Evolutionary conservation across 2,113 vertebrate genomes (phyloP).

Genomic region (Hippolais icterina): DNA sequence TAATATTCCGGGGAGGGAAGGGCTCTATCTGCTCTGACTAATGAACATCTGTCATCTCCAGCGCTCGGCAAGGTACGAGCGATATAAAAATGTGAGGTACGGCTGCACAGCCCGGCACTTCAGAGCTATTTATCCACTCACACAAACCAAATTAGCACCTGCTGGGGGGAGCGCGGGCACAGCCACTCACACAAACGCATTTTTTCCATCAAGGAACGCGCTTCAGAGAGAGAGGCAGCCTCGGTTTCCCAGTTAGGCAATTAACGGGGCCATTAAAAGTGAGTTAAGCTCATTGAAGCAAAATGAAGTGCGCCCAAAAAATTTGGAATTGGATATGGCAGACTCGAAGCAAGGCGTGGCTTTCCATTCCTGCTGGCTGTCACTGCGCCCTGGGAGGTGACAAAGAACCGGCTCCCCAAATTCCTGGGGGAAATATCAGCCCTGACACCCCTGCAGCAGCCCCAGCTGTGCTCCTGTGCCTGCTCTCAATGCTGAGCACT

Average conservation of each 20-base stretch:
- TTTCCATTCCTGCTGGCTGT: neutral
- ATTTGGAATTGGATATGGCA: neutral
- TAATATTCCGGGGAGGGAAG: neutral
- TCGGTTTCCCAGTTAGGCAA: neutral
- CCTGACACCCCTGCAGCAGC: neutral
- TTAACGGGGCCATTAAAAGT: neutral
- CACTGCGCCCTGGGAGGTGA: neutral
- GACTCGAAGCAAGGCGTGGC: neutral
- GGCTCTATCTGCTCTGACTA: neutral
- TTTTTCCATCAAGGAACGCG: neutral
- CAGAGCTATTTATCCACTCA: neutral
- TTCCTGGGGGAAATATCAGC: neutral
- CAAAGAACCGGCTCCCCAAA: neutral
- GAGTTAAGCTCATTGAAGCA: neutral
- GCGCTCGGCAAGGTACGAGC: neutral
- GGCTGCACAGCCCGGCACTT: neutral
- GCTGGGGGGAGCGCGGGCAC: neutral
- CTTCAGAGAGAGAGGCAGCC: neutral
- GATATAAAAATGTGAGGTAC: neutral
- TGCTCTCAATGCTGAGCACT: neutral
- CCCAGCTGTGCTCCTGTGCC: neutral
- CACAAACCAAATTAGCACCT: neutral
- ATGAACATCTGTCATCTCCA: slow-evolving; percentile 20
- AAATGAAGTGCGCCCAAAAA: neutral
- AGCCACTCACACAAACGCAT: neutral